Evolutionary conservation across 1,140 invertebrate genomes (phyloP).

Genomic region (Batillaria attramentaria): DNA sequence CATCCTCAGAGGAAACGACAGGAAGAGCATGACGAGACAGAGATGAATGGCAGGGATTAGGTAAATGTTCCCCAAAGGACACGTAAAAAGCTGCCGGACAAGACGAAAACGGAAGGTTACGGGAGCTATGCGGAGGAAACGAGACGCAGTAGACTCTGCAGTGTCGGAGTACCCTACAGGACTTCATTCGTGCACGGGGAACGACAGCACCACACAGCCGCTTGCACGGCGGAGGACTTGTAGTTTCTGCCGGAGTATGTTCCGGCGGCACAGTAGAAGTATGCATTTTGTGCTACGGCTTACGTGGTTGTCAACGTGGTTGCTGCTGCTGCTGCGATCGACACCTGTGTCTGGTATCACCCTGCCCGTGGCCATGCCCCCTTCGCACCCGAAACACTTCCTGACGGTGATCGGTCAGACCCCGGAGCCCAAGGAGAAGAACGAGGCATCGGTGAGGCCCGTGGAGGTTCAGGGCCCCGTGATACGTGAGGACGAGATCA

Average conservation of each 20-base stretch:
- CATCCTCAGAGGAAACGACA: background rate
- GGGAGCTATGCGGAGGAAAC: background rate
- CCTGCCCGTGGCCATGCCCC: constrained; percentile 23
- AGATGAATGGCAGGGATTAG: constrained; percentile 8
- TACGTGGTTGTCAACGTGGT: background rate
- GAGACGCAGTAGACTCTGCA: background rate
- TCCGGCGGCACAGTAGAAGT: too few species aligned
- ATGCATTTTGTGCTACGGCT: background rate
- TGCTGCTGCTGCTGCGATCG: background rate
- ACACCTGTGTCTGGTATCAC: constrained; percentile 4
- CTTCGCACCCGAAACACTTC: constrained; percentile 20
- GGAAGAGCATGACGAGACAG: background rate
- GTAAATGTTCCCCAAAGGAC: background rate
- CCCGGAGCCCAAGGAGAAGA: background rate
- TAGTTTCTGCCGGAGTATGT: too few species aligned
- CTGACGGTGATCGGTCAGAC: background rate
- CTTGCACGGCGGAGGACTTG: too few species aligned
- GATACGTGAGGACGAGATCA: constrained; percentile 19
- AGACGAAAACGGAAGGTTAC: background rate
- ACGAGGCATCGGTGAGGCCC: background rate
- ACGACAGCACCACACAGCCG: background rate
- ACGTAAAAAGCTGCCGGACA: background rate
- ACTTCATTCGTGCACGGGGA: background rate
- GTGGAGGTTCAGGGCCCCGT: background rate
- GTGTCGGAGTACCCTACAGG: background rate